Percentiles rank a stretch among this genome's conserved stretches.
Evolutionary conservation across 2,113 vertebrate species (phyloP).

Genomic region (Aptenodytes patagonicus): DNA sequence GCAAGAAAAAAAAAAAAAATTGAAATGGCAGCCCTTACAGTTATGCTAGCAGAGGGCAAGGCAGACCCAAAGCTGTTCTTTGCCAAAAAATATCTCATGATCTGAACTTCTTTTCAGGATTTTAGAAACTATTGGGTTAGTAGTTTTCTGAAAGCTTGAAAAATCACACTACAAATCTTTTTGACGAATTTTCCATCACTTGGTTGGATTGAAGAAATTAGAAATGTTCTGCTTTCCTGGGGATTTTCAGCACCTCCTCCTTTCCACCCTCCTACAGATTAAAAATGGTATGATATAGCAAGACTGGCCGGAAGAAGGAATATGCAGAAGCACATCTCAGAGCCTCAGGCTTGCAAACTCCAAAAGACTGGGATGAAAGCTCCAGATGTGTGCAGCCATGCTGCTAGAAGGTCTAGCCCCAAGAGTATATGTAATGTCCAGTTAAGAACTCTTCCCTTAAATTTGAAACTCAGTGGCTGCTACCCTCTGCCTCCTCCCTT

Average conservation of each 20-base stretch:
- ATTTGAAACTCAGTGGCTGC: background rate
- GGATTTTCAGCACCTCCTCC: background rate
- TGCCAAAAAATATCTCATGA: background rate
- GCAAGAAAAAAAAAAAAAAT: background rate
- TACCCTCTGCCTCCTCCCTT: background rate
- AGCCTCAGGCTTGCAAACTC: background rate
- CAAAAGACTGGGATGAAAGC: background rate
- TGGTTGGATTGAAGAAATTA: background rate
- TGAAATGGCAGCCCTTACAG: background rate
- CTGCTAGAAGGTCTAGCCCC: background rate
- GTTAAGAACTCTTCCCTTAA: background rate
- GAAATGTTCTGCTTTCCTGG: background rate
- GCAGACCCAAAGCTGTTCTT: background rate
- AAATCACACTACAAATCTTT: background rate
- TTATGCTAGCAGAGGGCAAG: background rate
- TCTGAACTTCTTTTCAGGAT: background rate
- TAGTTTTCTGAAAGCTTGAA: background rate
- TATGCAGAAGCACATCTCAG: background rate
- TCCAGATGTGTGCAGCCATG: fast-evolving
- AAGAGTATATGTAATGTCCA: fast-evolving
- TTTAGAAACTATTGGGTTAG: background rate
- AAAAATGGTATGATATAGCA: background rate
- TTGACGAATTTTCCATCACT: background rate
- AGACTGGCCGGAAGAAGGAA: background rate
- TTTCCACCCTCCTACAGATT: background rate